These are phyloP conservation scores for Corythaixoides concolor DNA, from an alignment of 2,113 vertebrate genomes.

Conservation along the genomic window DNA sequence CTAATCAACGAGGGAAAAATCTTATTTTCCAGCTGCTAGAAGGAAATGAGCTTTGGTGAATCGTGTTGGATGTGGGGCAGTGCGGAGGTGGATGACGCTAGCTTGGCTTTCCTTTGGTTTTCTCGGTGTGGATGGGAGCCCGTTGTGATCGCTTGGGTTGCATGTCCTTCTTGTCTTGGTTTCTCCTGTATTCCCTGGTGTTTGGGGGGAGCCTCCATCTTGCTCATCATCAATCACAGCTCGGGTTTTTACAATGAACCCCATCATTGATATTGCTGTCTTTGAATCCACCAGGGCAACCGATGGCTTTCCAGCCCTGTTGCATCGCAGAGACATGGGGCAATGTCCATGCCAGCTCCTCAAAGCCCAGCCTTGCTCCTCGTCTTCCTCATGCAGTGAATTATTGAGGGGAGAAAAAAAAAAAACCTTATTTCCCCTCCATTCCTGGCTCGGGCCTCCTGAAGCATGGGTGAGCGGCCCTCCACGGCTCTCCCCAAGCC, in stretches of 20 bases:
- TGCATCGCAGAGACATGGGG: accelerated
- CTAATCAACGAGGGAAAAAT: constrained; percentile 32
- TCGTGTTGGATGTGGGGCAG: not conserved
- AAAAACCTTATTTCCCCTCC: not conserved
- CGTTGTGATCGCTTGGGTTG: accelerated
- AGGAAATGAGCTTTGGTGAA: not conserved
- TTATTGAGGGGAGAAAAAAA: not conserved
- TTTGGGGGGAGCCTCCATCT: accelerated
- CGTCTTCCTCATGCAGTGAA: accelerated
- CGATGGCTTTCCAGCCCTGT: not conserved
- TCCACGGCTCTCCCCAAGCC: accelerated
- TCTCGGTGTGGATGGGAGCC: not conserved
- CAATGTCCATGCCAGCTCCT: not conserved
- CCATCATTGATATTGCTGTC: accelerated
- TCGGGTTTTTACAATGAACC: not conserved
- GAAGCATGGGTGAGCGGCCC: accelerated
- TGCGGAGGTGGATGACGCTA: not conserved
- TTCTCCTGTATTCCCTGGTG: accelerated
- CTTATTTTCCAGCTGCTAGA: constrained; percentile 33
- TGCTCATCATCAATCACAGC: not conserved
- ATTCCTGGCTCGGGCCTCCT: accelerated
- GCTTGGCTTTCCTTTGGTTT: not conserved
- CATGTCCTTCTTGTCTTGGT: not conserved
- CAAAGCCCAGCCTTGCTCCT: not conserved
- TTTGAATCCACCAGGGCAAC: not conserved